Base-by-base conservation (phyloP, 1,140 invertebrate genomes). In the Rhizoglyphus robini region DNA sequence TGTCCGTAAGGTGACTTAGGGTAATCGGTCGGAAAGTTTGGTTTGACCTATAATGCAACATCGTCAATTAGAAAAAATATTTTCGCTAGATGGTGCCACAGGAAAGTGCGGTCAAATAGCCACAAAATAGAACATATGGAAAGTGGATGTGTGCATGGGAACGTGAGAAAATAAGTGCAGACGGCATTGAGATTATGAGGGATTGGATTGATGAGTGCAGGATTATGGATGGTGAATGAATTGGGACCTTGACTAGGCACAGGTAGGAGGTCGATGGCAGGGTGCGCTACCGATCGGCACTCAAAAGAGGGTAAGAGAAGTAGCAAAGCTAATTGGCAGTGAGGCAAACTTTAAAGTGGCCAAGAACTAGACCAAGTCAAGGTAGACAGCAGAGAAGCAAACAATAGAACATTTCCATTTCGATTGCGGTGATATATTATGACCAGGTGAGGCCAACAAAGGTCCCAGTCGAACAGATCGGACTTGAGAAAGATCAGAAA, bases 391-490 rank as follows among this genome's bases (percentile, higher is more conserved):
- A 32, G 51, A 11, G 23, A 20, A 5, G 51, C 8, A 54, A 54
- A 54, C 51, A 54, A 54, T 27, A 32, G 51, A 15, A 54, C 51
- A 54, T 54, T 54, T 54, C 51, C 51, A 54, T 54, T 54, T 54
- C 51, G 51, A 54, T 54, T 54, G 51, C 51, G 51, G 51, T 54
- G 51, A 54, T 54, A 54, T 54, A 54, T 54, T 54, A 54, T 54
- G 51, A 54, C 51, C 51, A 54, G 51, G 51, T 54, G 51, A 54
- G 51, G 23, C 23, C 8, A 25, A 54, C 51, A 54, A 54, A 11
- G 51, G 36, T 8, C 8, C 51, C 51, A 32, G 8, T 20, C 51
- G 36, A 41, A 49, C 11, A 49, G 59, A 27, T 15, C 32, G 11
- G 25, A 61, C 30, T 41, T 13, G 5, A 30, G 41, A 61, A 61